Evolutionary conservation across 2,113 vertebrate species (phyloP).

Genomic region (Paradoxurus hermaphroditus): DNA sequence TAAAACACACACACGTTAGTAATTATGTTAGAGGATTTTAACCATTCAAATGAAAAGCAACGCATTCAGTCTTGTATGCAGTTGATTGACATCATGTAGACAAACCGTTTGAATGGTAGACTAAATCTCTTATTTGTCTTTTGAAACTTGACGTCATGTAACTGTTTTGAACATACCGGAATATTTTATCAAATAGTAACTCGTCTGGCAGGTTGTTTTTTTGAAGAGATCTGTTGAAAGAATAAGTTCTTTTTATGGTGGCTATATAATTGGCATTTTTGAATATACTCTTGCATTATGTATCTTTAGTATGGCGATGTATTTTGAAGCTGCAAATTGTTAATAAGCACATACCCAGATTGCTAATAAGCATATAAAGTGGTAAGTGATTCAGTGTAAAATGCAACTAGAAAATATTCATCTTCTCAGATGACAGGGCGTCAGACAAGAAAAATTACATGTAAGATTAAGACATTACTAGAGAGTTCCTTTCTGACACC

Average conservation of each 20-base stretch:
- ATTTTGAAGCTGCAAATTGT: conserved; percentile 27
- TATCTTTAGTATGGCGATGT: background rate
- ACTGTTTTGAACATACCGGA: conserved; percentile 14
- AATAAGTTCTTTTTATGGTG: background rate
- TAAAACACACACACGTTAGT: background rate
- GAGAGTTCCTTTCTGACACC: background rate
- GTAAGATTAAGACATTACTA: background rate
- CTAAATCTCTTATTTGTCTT: conserved; percentile 9
- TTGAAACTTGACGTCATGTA: background rate
- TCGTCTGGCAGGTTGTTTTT: conserved; percentile 19
- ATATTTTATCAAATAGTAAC: conserved; percentile 23
- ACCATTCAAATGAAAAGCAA: background rate
- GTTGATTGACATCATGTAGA: background rate
- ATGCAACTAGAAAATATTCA: conserved; percentile 40
- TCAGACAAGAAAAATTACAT: conserved; percentile 44
- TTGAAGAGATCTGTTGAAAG: conserved; percentile 31
- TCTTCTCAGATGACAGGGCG: conserved; percentile 14
- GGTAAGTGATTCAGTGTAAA: conserved; percentile 53
- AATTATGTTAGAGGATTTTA: background rate
- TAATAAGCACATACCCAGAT: conserved; percentile 44
- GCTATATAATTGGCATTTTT: background rate
- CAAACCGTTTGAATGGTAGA: background rate
- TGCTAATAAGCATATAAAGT: conserved; percentile 24
- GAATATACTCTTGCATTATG: conserved; percentile 17
- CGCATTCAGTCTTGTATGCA: background rate